Base-by-base conservation (phyloP, 2,113 vertebrate genomes). In the Corythornis vintsioides region DNA sequence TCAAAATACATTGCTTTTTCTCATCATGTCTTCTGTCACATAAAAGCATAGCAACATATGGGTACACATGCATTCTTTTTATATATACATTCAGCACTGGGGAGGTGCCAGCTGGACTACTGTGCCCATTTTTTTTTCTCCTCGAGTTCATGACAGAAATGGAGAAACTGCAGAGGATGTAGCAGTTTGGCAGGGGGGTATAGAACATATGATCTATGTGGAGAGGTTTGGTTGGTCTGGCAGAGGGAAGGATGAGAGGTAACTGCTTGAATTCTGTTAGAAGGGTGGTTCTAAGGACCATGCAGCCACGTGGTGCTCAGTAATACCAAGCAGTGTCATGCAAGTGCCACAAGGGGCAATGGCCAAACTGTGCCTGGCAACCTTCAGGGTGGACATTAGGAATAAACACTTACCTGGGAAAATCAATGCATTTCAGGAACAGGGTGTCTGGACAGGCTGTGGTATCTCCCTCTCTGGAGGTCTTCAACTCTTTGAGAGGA, bases 151-250 rank as follows among this genome's bases (percentile, higher is more conserved):
- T 11, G 17, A 38, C 11, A 86, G 33, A 63, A 76, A 56, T 10
- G 22, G 29, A 85, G n/a, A 66, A 48, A 33, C 18, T 31, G 18
- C 45, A 64, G 55, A 66, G 21, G 9, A 69, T 26, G 35, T 55
- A 47, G 40, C 40, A 82, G 60, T 7, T 10, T 0, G 0, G 35
- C 16, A 48, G 33, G 12, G 13, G 18, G 6, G 1, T 22, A 43
- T 3, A 38, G 48, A 10, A 43, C 28, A 0, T 7, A 28, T 6
- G 35, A 56, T 52, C 56, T 69, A 28, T 24, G 40, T 12, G 45
- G 65, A 69, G 24, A 61, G 7, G 15, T 20, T 85, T 64, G 43
- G 24, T 47, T 29, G 29, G 25, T 22, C 40, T 21, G 10, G 11
- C 40, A 70, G 55, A 59, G 14, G 21, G 26, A 70, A 82, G 29